Percentiles rank a stretch among this genome's conserved stretches.
phyloP scores from a whole-genome alignment of 2,113 vertebrate genomes.

The Pavo muticus region DNA sequence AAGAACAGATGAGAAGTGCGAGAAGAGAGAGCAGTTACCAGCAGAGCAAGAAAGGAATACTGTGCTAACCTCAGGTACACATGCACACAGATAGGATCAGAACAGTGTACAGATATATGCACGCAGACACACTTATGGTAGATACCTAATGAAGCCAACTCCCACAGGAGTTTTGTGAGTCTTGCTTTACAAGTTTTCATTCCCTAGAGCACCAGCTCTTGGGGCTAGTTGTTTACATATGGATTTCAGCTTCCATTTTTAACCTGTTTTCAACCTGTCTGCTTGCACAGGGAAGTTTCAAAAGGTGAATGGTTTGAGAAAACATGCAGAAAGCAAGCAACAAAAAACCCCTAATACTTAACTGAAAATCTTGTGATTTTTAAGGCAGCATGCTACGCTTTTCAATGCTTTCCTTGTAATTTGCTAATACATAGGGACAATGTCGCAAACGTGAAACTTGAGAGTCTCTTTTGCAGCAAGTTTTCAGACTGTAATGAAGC shows the following conservation, averaged over 20 bases:
- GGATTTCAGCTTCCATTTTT: constrained; percentile 24
- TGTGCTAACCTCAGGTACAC: background rate
- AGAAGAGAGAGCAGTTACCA: background rate
- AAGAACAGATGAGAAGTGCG: background rate
- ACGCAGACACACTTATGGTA: background rate
- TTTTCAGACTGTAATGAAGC: background rate
- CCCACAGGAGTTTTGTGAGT: constrained; percentile 18
- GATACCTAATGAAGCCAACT: background rate
- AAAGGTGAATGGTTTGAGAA: background rate
- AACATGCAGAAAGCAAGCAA: background rate
- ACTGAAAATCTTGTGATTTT: background rate
- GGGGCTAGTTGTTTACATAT: constrained; percentile 13
- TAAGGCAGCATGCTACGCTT: background rate
- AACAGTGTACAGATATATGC: background rate
- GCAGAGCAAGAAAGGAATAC: background rate
- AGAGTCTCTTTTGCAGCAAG: background rate
- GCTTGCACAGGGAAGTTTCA: background rate
- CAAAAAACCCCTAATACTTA: background rate
- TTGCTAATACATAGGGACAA: background rate
- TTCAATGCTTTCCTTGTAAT: background rate
- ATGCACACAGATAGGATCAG: background rate
- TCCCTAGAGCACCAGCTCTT: constrained; percentile 1
- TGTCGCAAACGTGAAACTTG: background rate
- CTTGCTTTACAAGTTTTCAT: constrained; percentile 23
- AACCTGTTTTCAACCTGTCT: constrained; percentile 22